phyloP scores from a whole-genome alignment of 1,140 invertebrate genomes.

The Apis dorsata region DNA sequence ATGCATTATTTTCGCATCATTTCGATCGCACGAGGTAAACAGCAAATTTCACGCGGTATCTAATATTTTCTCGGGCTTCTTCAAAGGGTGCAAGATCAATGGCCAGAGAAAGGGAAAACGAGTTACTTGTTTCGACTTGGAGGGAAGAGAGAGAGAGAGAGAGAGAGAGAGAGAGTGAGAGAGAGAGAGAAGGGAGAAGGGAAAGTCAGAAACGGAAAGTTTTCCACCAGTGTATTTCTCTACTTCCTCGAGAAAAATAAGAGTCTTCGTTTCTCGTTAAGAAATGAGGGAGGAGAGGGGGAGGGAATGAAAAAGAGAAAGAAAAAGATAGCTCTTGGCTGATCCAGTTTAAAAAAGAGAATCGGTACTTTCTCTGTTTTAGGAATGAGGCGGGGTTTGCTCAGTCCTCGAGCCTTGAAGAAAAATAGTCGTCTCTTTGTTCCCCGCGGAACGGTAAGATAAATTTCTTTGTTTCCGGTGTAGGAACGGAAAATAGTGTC shows the following conservation, averaged over 20 bases:
- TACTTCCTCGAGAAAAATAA: background rate
- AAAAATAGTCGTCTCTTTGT: background rate
- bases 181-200: too few species aligned
- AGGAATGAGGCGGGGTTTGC: background rate
- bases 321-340: background rate
- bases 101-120: background rate
- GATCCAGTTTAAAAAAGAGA: background rate
- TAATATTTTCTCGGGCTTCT: too few species aligned
- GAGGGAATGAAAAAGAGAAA: background rate
- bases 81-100: background rate
- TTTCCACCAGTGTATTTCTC: background rate
- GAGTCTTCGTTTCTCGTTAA: background rate
- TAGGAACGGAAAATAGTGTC: background rate
- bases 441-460: background rate
- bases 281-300: background rate
- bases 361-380: background rate
- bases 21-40: too few species aligned
- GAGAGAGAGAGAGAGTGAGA: too few species aligned
- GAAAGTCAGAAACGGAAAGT: conserved; percentile 15
- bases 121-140: too few species aligned
- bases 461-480: background rate
- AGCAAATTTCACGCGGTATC: too few species aligned
- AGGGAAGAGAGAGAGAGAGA: too few species aligned
- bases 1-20: too few species aligned
- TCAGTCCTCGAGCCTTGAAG: background rate